Evolutionary conservation across 2,888 invertebrate genomes (phyloP).

Genomic region (Thera britannica): DNA sequence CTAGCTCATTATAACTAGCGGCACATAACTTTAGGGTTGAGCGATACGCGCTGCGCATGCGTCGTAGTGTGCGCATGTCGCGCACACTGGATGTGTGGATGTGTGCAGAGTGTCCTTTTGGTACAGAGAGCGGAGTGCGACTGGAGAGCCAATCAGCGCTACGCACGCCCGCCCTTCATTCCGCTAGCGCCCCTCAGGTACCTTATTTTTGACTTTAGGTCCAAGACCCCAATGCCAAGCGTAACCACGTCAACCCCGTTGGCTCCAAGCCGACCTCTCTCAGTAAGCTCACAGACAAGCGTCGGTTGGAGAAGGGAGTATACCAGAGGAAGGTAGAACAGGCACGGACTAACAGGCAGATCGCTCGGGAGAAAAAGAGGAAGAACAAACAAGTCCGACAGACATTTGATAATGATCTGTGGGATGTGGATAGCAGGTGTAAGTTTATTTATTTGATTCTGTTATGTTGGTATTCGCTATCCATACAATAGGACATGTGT

Average conservation of each 20-base stretch:
- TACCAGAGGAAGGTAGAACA: slow-evolving; percentile 81
- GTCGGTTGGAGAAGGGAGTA: slow-evolving; percentile 74
- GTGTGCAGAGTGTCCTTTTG: too few relatives aligned
- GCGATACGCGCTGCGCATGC: too few relatives aligned
- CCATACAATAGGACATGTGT: too few relatives aligned
- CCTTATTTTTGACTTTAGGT: slow-evolving; percentile 66
- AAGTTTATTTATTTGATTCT: slow-evolving; percentile 14
- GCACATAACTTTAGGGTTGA: too few relatives aligned
- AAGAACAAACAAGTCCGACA: slow-evolving; percentile 73
- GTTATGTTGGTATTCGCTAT: too few relatives aligned
- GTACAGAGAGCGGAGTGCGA: too few relatives aligned
- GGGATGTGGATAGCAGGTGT: slow-evolving; percentile 85
- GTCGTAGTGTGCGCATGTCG: too few relatives aligned
- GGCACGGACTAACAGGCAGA: slow-evolving; percentile 74
- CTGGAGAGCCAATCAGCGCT: too few relatives aligned
- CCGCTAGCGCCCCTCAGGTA: too few relatives aligned
- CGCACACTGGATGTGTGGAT: too few relatives aligned
- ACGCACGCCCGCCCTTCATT: too few relatives aligned
- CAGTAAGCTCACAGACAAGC: slow-evolving; percentile 75
- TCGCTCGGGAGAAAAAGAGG: slow-evolving; percentile 66
- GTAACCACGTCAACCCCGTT: slow-evolving; percentile 73
- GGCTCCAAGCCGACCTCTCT: slow-evolving; percentile 72
- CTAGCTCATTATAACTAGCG: too few relatives aligned
- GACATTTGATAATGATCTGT: slow-evolving; percentile 87
- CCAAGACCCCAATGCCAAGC: slow-evolving; percentile 87